Evolutionary conservation across 2,113 vertebrate species (phyloP), one percentile per base, ranked within the genome.

Genomic region (Cynoglossus semilaevis): DNA sequence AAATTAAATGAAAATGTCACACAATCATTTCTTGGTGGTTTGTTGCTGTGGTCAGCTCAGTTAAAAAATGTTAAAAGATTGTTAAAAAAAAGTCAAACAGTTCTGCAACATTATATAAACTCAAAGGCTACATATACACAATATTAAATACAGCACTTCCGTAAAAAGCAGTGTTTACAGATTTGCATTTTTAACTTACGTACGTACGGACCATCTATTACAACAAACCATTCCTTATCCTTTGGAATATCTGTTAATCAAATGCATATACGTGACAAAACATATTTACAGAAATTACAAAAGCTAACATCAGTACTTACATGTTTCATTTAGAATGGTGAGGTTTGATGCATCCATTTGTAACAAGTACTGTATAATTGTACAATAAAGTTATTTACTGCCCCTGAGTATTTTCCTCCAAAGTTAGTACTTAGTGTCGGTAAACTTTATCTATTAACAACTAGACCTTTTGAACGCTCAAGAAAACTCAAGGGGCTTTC

Each of bases 281-380:
- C 54, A 15, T 53, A 66, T 74, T 51, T 63, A 74, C 59, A 72
- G 60, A 68, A 63, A n/a, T 34, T 2, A 42, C 34, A 54, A 45
- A 51, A 46, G 43, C 7, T 41, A 34, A 41, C 8, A 16, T n/a
- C 9, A 48, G 9, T 5, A 46, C 57, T 50, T 17, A 64, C 34
- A 61, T 18, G 8, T 14, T 12, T 53, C 9, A 34, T 41, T 72
- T 53, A 57, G 51, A 53, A 54, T 37, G 10, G 16, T 43, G 22
- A 17, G 1, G 18, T 38, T 53, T 79, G 56, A 43, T 19, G 49
- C 34, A 38, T 18, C n/a, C 34, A 36, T 12, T 42, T 13, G 5
- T 70, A 47, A 49, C 14, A 42, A 1, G 15, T 41, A 1, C 36
- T 35, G 35, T 52, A 14, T 15, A 1, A 38, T 45, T 15, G 22